phyloP scores from a whole-genome alignment of 2,113 vertebrate genomes.

The Platichthys stellatus region DNA sequence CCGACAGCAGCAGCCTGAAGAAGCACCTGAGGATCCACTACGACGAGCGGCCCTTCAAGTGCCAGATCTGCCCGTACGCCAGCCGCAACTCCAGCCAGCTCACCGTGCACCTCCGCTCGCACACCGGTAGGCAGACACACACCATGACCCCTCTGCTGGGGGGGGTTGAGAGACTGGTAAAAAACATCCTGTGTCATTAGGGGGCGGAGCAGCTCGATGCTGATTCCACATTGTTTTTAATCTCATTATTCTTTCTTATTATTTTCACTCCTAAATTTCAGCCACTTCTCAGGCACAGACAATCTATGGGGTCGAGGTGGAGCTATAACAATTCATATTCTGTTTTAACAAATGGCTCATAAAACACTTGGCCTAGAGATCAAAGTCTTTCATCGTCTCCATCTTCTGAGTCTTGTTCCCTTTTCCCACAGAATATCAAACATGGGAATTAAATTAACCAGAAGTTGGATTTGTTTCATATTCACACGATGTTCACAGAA shows the following conservation, averaged over 20 bases:
- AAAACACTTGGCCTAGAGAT: too few relatives aligned
- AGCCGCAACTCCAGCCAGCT: constrained; percentile 98
- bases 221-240: not conserved
- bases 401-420: too few relatives aligned
- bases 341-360: too few relatives aligned
- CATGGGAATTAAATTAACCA: too few relatives aligned
- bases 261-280: not conserved
- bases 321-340: not conserved
- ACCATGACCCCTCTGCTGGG: not conserved
- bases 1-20: constrained; percentile 97
- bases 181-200: not conserved
- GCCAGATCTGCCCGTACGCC: constrained; percentile 96
- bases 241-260: not conserved
- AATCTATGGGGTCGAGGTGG: not conserved
- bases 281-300: not conserved
- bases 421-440: too few relatives aligned
- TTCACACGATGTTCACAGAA: too few relatives aligned
- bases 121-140: constrained; percentile 77
- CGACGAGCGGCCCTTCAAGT: constrained; percentile 94
- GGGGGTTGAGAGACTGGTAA: not conserved
- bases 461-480: too few relatives aligned
- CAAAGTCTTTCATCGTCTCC: too few relatives aligned
- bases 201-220: not conserved
- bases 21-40: constrained; percentile 97
- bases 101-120: constrained; percentile 94